Conservation (phyloP, 92 coral and sea anemone genomes). For the Parazoanthus darwini region DNA sequence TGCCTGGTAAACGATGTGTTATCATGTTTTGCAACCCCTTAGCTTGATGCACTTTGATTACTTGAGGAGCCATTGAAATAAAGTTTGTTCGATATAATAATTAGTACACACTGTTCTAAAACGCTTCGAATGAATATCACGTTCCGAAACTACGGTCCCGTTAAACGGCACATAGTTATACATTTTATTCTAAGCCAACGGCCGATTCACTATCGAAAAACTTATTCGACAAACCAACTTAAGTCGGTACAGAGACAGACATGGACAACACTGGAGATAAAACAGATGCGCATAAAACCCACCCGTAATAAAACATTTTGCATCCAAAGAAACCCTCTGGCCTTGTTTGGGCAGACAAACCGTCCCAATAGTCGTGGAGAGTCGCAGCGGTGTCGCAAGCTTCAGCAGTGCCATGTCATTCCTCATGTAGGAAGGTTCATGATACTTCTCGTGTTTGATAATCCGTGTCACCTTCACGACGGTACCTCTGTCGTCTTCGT, state of each 20-base stretch:
- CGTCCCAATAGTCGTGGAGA: constrained; percentile 23
- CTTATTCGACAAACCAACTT: too few species aligned
- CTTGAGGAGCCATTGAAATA: too few species aligned
- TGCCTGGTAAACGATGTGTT: constrained; percentile 45
- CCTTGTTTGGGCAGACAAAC: constrained; percentile 27
- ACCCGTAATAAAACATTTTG: constrained; percentile 24
- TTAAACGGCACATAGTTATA: too few species aligned
- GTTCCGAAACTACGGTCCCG: too few species aligned
- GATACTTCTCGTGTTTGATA: constrained; percentile 33
- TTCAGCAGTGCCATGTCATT: constrained; percentile 31
- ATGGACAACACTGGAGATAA: neutral
- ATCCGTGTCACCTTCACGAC: constrained; percentile 36
- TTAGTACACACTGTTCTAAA: too few species aligned
- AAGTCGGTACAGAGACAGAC: neutral
- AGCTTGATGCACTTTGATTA: too few species aligned
- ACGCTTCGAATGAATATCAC: too few species aligned
- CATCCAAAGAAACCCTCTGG: neutral
- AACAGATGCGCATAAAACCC: neutral
- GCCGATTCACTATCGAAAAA: too few species aligned
- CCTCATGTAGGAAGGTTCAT: constrained; percentile 29
- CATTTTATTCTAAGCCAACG: too few species aligned
- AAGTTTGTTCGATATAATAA: too few species aligned
- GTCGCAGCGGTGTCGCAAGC: constrained; percentile 18
- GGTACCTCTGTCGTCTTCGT: constrained; percentile 20
- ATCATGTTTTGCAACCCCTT: constrained; percentile 37